These are phyloP conservation scores for Oasisia sp. DNA, from an alignment of 2,888 invertebrate species.

Conservation along the genomic window DNA sequence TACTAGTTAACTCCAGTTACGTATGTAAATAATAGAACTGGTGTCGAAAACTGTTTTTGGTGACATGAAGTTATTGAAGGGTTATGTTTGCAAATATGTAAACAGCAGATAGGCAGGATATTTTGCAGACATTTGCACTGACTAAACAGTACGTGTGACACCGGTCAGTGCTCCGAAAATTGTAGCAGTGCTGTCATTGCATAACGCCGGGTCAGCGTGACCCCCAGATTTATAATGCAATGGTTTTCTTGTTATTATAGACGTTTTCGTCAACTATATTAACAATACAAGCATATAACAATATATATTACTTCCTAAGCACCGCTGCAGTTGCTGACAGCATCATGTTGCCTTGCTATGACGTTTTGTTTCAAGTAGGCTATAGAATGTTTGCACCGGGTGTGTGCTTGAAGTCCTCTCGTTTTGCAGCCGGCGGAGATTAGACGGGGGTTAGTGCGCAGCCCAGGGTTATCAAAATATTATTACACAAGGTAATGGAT, in stretches of 20 bases:
- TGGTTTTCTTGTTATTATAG: background rate
- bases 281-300: background rate
- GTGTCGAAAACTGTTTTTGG: too few species aligned
- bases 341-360: background rate
- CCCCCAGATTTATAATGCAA: background rate
- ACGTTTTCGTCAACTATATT: background rate
- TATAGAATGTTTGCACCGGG: background rate
- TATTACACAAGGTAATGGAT: background rate
- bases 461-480: background rate
- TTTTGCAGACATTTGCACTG: background rate
- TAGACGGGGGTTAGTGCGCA: background rate
- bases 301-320: constrained; percentile 6
- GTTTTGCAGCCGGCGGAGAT: background rate
- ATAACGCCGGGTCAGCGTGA: background rate
- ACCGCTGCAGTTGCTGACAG: constrained; percentile 18
- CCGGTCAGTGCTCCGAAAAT: background rate
- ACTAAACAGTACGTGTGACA: background rate
- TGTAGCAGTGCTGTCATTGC: too few species aligned
- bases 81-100: background rate
- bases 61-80: background rate
- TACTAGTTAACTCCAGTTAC: too few species aligned
- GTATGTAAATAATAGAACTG: too few species aligned
- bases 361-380: background rate
- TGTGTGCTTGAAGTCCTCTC: background rate
- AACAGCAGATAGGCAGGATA: background rate